Conservation (phyloP, 2,888 invertebrate species). For the Gerris lacustris region DNA sequence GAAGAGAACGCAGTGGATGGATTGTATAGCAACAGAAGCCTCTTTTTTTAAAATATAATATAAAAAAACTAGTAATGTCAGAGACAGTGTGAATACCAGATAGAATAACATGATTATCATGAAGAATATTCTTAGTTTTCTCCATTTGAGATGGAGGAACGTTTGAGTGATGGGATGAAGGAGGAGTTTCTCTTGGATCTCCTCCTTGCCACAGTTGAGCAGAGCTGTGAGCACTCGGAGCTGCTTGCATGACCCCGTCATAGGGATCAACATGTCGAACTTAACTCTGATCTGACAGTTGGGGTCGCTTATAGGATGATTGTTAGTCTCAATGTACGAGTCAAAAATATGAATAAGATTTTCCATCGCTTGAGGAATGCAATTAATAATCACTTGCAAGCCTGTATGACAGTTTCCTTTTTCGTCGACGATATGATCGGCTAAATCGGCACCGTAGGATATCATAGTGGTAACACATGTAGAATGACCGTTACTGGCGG, state of each 20-base stretch:
- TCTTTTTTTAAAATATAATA: conserved; percentile 20
- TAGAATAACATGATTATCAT: conserved; percentile 43
- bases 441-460: conserved; percentile 41
- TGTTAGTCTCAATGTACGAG: conserved; percentile 42
- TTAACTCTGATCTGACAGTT: conserved; percentile 38
- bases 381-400: conserved; percentile 43
- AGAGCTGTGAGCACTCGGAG: conserved; percentile 46
- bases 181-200: conserved; percentile 41
- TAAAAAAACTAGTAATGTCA: conserved; percentile 40
- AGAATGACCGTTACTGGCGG: conserved; percentile 46
- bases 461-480: conserved; percentile 43
- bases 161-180: conserved; percentile 48
- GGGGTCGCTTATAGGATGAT: conserved; percentile 38
- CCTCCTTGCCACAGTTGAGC: conserved; percentile 43
- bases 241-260: conserved; percentile 36
- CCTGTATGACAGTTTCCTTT: conserved; percentile 36
- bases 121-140: conserved; percentile 43
- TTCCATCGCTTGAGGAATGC: conserved; percentile 43
- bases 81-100: conserved; percentile 40
- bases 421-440: conserved; percentile 36
- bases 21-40: neutral
- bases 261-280: conserved; percentile 37
- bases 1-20: conserved; percentile 15
- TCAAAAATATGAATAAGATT: conserved; percentile 45
- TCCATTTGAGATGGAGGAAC: conserved; percentile 47